Base-by-base conservation (phyloP, 2,888 invertebrate species). In the Oscheius onirici region DNA sequence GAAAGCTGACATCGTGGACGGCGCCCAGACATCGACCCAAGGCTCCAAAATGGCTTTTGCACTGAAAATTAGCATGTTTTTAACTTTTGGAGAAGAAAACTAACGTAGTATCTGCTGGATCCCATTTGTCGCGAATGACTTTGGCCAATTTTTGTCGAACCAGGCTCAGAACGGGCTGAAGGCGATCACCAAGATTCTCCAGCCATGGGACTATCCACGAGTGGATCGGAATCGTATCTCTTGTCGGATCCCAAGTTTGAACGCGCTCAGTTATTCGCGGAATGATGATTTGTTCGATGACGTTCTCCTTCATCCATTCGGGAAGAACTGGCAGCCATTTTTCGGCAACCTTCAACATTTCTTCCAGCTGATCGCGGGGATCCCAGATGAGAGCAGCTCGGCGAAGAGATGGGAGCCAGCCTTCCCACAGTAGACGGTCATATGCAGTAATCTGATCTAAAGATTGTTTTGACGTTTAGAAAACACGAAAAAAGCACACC, bases 181-280 rank as follows among this genome's bases (percentile, higher is more conserved):
- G 75, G 3, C 86, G 79, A 70, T 87, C 84, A 90, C 93, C 93
- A 87, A 96, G 91, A 8, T 94, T 89, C 0, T 93, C 92, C 73
- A 95, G 91, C 99, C 99, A 99, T 0, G 97, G 97, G 88, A 96
- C 92, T 74, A 97, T 92, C 99, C 99, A 99, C 3, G 93, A 92
- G 88, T 99, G 97, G 79, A 99, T 93, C 15, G 97, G 97, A 78
- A 95, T 92, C 0, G 94, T 93, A 88, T 99, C 97, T 0, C 93
- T 93, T 5, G 95, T 91, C 0, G 99, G 99, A 90, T 99, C 94
- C 99, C 99, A 86, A 8, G 73, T 40, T 13, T 81, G 77, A 0
- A 86, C 85, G 28, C 77, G 69, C 15, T 75, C 75, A 1, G 70
- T 68, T 15, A 86, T 84, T 41, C 80, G 74, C 3, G 85, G 86